Base-by-base conservation (phyloP, 2,797 vertebrate genomes). In the Enteromius anoplus region DNA sequence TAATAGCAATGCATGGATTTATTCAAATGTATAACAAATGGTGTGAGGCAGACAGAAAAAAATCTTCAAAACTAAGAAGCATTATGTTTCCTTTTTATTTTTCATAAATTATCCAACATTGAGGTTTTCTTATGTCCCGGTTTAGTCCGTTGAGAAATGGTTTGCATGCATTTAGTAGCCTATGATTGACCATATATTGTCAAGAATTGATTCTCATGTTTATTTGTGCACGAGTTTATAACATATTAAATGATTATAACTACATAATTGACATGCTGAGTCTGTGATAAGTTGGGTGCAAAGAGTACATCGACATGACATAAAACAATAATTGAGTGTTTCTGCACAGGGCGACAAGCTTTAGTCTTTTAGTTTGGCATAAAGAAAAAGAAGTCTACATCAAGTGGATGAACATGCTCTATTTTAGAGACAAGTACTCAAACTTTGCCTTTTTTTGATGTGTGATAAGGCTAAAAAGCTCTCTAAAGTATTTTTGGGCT, bases 301-400 rank as follows among this genome's bases (percentile, higher is more conserved):
- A 75, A 60, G 51, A 26, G 53, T 55, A n/a, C 34, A 75, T 21
- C 40, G 53, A 60, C 53, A 60, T 75, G 53, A 42, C 8, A 14
- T 23, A 17, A 42, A 58, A 75, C 7, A 11, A 26, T 9, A 15
- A 66, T 19, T 40, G 4, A 23, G 34, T 19, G 29, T 34, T 17
- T 34, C 26, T 34, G 49, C 5, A 5, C 3, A 23, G 72, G 32
- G 34, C 14, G n/a, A 75, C 72, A 58, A 58, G 72, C 34, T 75
- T 58, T 60, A 60, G n/a, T 75, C 53, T 60, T 26, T 14, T 26
- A 60, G 73, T 42, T 9, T 19, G 49, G 49, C 11, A 3, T 55
- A 55, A 75, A 75, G 19, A 75, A 75, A 75, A 7, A 42, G 14
- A 75, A 42, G 73, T 75, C 53, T 60, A 40, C 53, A 75, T 60